phyloP scores from a whole-genome alignment of 2,797 vertebrate genomes.

The Anguilla pacifica region DNA sequence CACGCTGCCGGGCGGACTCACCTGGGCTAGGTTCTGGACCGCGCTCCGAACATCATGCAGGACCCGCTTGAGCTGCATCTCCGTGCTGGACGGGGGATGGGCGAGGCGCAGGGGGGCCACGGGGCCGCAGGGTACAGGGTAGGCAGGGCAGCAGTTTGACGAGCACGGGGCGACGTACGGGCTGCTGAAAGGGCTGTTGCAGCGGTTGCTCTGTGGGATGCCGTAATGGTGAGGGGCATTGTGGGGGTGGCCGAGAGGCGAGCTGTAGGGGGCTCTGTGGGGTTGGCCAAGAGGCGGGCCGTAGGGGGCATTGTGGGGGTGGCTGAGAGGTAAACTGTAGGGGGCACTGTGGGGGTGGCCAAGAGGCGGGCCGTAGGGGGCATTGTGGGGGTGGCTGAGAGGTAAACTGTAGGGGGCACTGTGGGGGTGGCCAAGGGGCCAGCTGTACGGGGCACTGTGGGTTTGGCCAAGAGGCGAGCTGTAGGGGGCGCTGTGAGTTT shows the following conservation, averaged over 20 bases:
- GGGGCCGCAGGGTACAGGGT: conserved; percentile 40
- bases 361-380: conserved; percentile 18
- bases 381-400: conserved; percentile 26
- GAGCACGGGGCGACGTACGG: conserved; percentile 25
- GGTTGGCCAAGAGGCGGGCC: neutral
- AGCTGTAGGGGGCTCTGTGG: neutral
- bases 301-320: conserved; percentile 39
- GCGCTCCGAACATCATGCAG: conserved; percentile 90
- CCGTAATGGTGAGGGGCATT: conserved; percentile 44
- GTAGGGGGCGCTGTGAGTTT: conserved; percentile 7
- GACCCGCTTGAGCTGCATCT: conserved; percentile 91
- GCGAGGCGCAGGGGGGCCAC: conserved; percentile 55
- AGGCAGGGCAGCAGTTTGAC: neutral
- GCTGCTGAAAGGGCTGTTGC: neutral
- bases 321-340: conserved; percentile 16
- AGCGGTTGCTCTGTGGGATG: conserved; percentile 36
- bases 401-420: conserved; percentile 22
- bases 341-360: conserved; percentile 19
- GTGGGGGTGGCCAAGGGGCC: conserved; percentile 24
- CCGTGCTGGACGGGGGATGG: conserved; percentile 77
- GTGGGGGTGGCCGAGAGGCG: conserved; percentile 41
- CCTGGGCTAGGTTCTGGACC: conserved; percentile 88
- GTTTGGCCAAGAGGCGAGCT: conserved; percentile 4
- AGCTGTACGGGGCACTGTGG: neutral
- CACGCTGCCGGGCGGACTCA: conserved; percentile 49